Conservation (phyloP, 2,797 vertebrate species). For the Chrosomus eos region DNA sequence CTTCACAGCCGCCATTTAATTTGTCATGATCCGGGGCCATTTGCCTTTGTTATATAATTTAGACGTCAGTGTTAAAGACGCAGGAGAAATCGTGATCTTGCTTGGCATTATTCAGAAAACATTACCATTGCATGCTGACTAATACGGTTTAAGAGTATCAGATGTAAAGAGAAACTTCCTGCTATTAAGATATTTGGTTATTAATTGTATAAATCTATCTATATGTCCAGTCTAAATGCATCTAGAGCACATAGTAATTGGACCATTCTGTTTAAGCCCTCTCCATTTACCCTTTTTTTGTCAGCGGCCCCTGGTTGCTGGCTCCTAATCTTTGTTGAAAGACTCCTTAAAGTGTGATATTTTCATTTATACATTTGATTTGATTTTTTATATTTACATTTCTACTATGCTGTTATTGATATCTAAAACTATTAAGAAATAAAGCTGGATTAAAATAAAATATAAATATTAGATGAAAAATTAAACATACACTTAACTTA, state of each 20-base stretch:
- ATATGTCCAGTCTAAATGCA: background rate
- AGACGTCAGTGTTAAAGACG: conserved; percentile 24
- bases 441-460: background rate
- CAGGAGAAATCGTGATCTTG: conserved; percentile 27
- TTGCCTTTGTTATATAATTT: conserved; percentile 42
- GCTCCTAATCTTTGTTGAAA: background rate
- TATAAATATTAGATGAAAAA: background rate
- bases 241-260: background rate
- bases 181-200: background rate
- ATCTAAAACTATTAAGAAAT: background rate
- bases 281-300: background rate
- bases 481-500: background rate
- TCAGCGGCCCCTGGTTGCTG: background rate
- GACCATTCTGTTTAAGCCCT: background rate
- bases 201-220: background rate
- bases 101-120: conserved; percentile 15
- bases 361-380: background rate
- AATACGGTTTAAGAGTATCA: background rate
- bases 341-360: background rate
- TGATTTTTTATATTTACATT: background rate
- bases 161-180: background rate
- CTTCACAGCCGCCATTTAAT: conserved; percentile 42
- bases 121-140: conserved; percentile 1
- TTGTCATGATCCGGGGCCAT: conserved; percentile 27
- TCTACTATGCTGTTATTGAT: background rate